Evolutionary conservation across 2,888 invertebrate species (phyloP).

Genomic region (Stenurella melanura): DNA sequence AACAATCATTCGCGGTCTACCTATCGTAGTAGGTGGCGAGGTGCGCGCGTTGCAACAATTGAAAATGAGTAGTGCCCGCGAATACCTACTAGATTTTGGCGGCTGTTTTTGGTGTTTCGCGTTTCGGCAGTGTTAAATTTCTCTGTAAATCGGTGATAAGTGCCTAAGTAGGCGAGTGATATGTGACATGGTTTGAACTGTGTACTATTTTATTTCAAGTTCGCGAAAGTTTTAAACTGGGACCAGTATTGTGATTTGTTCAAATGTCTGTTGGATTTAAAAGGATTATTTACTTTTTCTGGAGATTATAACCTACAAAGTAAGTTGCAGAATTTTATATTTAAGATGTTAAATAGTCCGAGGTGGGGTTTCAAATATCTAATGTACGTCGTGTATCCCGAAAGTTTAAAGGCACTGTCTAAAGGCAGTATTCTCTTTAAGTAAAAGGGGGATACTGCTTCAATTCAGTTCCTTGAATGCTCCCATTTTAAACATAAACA

Average conservation of each 20-base stretch:
- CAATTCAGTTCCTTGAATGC: no score
- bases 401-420: no score
- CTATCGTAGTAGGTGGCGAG: neutral
- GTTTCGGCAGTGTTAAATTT: neutral
- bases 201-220: neutral
- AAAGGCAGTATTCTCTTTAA: no score
- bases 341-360: no score
- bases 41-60: neutral
- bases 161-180: neutral
- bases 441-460: no score
- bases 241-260: neutral
- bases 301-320: neutral
- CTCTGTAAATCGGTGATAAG: neutral
- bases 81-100: neutral
- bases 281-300: neutral
- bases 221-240: neutral
- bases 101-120: neutral
- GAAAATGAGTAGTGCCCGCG: conserved; percentile 18
- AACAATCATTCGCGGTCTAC: conserved; percentile 19
- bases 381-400: no score
- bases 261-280: neutral
- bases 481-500: no score
- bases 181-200: neutral
- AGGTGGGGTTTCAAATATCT: no score
- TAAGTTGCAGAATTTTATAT: neutral